Base-by-base conservation (phyloP, 2,888 invertebrate genomes). In the Magallana nippona region DNA sequence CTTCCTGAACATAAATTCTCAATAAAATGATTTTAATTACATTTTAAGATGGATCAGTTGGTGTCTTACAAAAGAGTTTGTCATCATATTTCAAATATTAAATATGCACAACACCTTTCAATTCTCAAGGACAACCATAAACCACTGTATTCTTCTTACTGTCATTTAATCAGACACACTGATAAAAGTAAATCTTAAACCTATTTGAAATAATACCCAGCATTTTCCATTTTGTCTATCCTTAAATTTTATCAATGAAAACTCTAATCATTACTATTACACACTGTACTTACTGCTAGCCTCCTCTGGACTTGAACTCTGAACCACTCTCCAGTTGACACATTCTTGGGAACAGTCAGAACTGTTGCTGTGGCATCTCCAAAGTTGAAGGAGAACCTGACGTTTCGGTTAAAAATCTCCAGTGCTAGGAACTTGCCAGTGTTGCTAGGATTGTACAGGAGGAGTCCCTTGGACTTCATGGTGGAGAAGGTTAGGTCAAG, bases 361-460 rank as follows among this genome's bases (percentile, higher is more conserved):
- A 98, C 96, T 0, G 97, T 96, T 0, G 97, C 97, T 0, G 97
- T 96, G 2, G 97, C 97, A 17, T 98, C 98, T 10, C 86, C 89
- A 8, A 90, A 84, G 63, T 89, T 86, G 93, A 97, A 98, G 0
- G 98, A 98, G 94, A 99, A 98, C 22, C 96, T 95, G 0, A 98
- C 97, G 90, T 96, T 96, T 1, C 98, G 98, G 84, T 96, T 96
- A 0, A 98, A 95, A 81, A 99, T 94, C 94, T 99, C 98, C 86
- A 99, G 96, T 0, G 98, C 98, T 60, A 99, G 96, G 93, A 98
- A 99, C 88, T 98, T 95, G 17, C 63, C 86, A 13, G 98, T 98
- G 5, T 97, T 97, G 0, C 98, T 98, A 93, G 97, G 98, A 93
- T 98, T 98, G 94, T 98, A 99, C 0, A 98, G 95, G n/a, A 99